Evolutionary conservation across 2,888 invertebrate species (phyloP).

Genomic region (Caenorhabditis auriculariae): DNA sequence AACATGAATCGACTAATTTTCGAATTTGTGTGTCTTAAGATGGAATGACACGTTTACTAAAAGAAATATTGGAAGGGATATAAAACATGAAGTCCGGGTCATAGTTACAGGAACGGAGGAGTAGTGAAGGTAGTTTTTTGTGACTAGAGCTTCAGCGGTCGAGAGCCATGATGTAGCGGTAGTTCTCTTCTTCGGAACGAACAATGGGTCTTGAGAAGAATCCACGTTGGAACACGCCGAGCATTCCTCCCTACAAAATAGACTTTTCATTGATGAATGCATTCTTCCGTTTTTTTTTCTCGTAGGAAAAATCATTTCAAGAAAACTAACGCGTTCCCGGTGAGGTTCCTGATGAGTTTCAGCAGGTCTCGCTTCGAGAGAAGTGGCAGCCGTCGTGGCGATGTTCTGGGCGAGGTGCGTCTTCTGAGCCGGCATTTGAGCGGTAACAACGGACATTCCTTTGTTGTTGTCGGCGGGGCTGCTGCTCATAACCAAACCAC

Average conservation of each 20-base stretch:
- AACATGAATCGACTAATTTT: no score
- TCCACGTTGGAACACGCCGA: conserved; percentile 53
- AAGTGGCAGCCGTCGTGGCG: conserved; percentile 19
- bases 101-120: no score
- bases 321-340: conserved; percentile 2
- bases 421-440: conserved; percentile 29
- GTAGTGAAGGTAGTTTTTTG: background rate
- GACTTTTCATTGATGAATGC: background rate
- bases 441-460: conserved; percentile 28
- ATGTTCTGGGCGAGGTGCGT: conserved; percentile 27
- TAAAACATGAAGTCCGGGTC: no score
- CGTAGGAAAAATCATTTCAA: background rate
- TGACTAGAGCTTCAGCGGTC: conserved; percentile 56
- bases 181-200: conserved; percentile 52
- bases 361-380: conserved; percentile 16
- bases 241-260: conserved; percentile 33
- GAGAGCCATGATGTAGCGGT: conserved; percentile 59
- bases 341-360: conserved; percentile 9
- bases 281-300: background rate
- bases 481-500: conserved; percentile 46
- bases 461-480: conserved; percentile 19
- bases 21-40: no score
- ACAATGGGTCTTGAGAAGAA: conserved; percentile 59
- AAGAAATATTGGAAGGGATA: no score
- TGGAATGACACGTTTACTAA: no score